A percentile compares a stretch with the other conserved stretches of the same genome.
Conservation (phyloP, 1,140 invertebrate genomes). For the Drosophila repletoides region DNA sequence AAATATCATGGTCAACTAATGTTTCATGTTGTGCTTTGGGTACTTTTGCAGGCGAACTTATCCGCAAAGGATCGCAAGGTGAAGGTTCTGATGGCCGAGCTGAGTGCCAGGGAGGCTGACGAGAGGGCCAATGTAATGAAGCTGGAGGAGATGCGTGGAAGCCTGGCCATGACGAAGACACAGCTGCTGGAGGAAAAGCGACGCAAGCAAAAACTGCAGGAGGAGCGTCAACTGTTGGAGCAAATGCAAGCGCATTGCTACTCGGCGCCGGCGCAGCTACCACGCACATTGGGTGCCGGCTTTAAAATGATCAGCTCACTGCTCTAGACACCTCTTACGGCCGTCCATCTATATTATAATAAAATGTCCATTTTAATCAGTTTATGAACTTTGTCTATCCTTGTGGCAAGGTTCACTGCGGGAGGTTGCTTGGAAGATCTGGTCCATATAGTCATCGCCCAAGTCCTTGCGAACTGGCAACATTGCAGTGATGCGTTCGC, state of each 20-base stretch:
- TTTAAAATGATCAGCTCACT: constrained; percentile 68
- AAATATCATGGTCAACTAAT: too few relatives aligned
- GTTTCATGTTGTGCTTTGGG: background rate
- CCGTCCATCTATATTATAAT: background rate
- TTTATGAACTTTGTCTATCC: too few relatives aligned
- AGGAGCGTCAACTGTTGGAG: constrained; percentile 65
- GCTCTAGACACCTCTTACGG: constrained; percentile 23
- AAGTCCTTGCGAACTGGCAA: background rate
- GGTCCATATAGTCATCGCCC: background rate
- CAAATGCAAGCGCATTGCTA: constrained; percentile 77
- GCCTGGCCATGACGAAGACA: constrained; percentile 61
- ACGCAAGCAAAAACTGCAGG: constrained; percentile 75
- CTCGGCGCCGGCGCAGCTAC: constrained; percentile 67
- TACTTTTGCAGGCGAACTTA: constrained; percentile 46
- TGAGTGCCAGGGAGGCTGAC: constrained; percentile 61
- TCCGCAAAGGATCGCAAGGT: constrained; percentile 74
- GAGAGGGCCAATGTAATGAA: constrained; percentile 57
- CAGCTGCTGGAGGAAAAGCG: constrained; percentile 75
- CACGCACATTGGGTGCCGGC: constrained; percentile 66
- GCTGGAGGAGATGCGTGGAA: constrained; percentile 62
- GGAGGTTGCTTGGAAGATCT: background rate
- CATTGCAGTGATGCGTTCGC: background rate
- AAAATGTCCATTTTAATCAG: background rate
- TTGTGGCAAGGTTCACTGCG: too few relatives aligned
- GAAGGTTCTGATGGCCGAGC: constrained; percentile 72